These are phyloP conservation scores for Danio jaintianensis DNA, from an alignment of 2,797 vertebrate species.

Conservation along the genomic window DNA sequence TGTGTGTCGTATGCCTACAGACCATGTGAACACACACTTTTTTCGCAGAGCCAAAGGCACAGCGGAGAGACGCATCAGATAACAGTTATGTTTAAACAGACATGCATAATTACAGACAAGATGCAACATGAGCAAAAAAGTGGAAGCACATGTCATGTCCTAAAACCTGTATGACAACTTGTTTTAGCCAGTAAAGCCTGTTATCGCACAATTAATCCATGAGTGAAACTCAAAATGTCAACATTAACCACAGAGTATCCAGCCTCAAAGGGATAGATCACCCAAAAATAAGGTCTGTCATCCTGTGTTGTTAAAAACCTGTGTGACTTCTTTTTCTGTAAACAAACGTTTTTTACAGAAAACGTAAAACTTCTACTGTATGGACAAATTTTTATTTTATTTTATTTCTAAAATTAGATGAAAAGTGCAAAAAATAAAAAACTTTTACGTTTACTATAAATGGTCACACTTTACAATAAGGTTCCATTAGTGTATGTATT, in stretches of 20 bases:
- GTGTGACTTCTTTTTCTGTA: too few relatives aligned
- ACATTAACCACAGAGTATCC: not conserved
- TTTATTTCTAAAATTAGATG: too few relatives aligned
- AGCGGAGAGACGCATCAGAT: slow-evolving; percentile 9
- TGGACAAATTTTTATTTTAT: too few relatives aligned
- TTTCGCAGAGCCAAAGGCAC: slow-evolving; percentile 12
- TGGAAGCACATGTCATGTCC: slow-evolving; percentile 23
- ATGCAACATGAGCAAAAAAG: slow-evolving; percentile 32
- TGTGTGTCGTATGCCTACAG: slow-evolving; percentile 40
- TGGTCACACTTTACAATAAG: too few relatives aligned
- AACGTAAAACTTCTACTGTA: too few relatives aligned
- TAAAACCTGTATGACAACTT: slow-evolving; percentile 27
- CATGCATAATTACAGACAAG: slow-evolving; percentile 35
- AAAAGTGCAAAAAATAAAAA: too few relatives aligned
- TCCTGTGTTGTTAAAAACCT: too few relatives aligned
- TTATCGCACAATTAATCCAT: slow-evolving; percentile 14
- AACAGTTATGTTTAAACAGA: slow-evolving; percentile 37
- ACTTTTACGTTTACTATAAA: too few relatives aligned
- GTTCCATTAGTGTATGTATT: too few relatives aligned
- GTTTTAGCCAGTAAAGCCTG: slow-evolving; percentile 12
- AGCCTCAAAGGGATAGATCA: not conserved
- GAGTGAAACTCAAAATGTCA: slow-evolving; percentile 20
- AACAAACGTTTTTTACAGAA: too few relatives aligned
- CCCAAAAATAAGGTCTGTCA: not conserved
- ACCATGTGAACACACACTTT: slow-evolving; percentile 11